Evolutionary conservation across 2,797 vertebrate species (phyloP).

Genomic region (Pseudocheirus occidentalis): DNA sequence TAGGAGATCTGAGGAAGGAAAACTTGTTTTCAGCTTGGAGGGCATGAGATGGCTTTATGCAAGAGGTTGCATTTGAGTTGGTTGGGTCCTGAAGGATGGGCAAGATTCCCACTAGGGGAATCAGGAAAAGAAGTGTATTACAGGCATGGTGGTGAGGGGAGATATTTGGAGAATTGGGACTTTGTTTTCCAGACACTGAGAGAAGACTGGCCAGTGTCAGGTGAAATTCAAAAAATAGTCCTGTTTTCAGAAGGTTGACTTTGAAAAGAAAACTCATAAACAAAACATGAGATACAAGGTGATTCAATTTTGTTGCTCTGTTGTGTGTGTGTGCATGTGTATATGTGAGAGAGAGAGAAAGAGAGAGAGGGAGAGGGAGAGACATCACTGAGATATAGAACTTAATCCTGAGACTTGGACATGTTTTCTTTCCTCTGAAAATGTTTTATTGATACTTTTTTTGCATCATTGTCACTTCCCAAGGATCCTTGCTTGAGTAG

Average conservation of each 20-base stretch:
- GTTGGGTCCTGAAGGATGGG: not conserved
- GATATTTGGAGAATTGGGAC: not conserved
- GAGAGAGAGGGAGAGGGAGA: too few relatives aligned
- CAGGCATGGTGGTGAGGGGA: not conserved
- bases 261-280: too few relatives aligned
- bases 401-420: too few relatives aligned
- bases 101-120: not conserved
- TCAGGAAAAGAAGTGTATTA: not conserved
- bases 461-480: too few relatives aligned
- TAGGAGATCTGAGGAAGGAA: not conserved
- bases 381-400: too few relatives aligned
- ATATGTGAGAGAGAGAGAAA: too few relatives aligned
- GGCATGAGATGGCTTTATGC: not conserved
- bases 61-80: not conserved
- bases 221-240: not conserved
- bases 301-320: too few relatives aligned
- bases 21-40: not conserved
- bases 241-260: not conserved
- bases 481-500: too few relatives aligned
- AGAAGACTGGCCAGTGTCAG: not conserved
- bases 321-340: too few relatives aligned
- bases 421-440: too few relatives aligned
- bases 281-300: too few relatives aligned
- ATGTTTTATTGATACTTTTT: too few relatives aligned
- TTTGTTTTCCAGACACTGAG: not conserved